Evolutionary conservation across 1,140 invertebrate species (phyloP), one percentile per base, ranked within the genome.

Genomic region (Epicauta chinensis): DNA sequence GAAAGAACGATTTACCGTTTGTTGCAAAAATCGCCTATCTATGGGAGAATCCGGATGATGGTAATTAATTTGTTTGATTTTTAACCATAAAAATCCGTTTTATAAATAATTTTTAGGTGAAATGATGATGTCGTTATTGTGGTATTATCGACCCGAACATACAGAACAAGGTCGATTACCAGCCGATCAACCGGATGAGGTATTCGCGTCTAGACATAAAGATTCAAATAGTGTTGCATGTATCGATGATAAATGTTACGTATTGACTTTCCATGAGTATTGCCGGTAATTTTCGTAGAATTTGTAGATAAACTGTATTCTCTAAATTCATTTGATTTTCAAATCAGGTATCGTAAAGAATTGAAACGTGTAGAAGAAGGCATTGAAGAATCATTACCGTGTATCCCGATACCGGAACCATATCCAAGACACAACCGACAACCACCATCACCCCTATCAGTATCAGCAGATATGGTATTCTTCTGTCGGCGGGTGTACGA

Each of bases 111-210:
- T 30, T 3, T n/a, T 32, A 95, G 91, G 89, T 47, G 93, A 97
- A 72, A 95, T 97, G 91, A 96, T 94, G 89, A 89, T 97, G 76
- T 93, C 91, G 1, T 74, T 97, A 43, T 73, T 97, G 40, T 97
- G 95, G 95, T 98, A 96, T 75, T 98, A 98, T 74, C 81, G 93
- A 63, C 93, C 94, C 0, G 94, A 98, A 73, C 94, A 98, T 72
- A 96, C 92, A 0, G 93, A 97, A 61, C 82, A 85, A 63, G 91
- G 92, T 2, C 77, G 90, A 4, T 79, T 81, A 56, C 75, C 81
- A 14, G 79, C 80, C 14, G 89, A 95, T 71, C 82, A 86, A 61
- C 80, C 83, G 3, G 90, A 93, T 64, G 94, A 97, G 74, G 86
- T 97, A 36, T 98, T 96, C 75, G 94, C 94, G 16, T 97, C 93